These are phyloP conservation scores for Xanthostigma xanthostigma DNA, from an alignment of 2,888 invertebrate species.

Conservation along the genomic window DNA sequence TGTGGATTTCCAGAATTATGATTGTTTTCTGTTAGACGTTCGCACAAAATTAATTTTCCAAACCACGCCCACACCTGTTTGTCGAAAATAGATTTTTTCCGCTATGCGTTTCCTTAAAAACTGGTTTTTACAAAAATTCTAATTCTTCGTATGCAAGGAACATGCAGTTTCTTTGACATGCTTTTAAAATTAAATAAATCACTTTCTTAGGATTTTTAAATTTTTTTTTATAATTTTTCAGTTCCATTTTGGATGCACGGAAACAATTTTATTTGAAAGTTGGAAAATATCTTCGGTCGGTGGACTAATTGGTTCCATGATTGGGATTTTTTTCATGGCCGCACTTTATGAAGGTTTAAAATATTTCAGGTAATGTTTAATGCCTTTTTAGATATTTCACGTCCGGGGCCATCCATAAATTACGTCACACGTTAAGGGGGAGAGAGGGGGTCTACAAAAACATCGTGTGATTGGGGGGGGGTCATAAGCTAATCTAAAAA, in stretches of 20 bases:
- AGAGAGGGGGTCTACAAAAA: too few relatives aligned
- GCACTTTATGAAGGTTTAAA: slow-evolving; percentile 92
- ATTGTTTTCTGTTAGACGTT: slow-evolving; percentile 3
- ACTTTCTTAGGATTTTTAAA: not conserved
- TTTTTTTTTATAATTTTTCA: slow-evolving; percentile 31
- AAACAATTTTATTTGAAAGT: slow-evolving; percentile 65
- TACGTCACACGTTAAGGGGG: too few relatives aligned
- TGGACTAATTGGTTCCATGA: slow-evolving; percentile 76
- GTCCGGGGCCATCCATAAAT: too few relatives aligned
- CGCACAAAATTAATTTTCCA: not conserved
- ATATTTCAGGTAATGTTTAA: slow-evolving; percentile 46
- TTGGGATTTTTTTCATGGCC: slow-evolving; percentile 84
- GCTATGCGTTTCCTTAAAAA: too few relatives aligned
- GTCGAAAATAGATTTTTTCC: too few relatives aligned
- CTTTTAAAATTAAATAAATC: not conserved
- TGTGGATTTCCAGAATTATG: not conserved
- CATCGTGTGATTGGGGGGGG: too few relatives aligned
- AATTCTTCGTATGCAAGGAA: too few relatives aligned
- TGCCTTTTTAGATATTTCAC: slow-evolving; percentile 4
- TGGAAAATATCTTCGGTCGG: slow-evolving; percentile 63
- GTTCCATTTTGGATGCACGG: slow-evolving; percentile 69
- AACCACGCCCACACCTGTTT: not conserved
- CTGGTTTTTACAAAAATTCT: too few relatives aligned
- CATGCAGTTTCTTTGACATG: not conserved
- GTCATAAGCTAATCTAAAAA: too few relatives aligned